Evolutionary conservation across 1,140 invertebrate species (phyloP), one percentile per base, ranked within the genome.

Genomic region (Dendroctonus valens): DNA sequence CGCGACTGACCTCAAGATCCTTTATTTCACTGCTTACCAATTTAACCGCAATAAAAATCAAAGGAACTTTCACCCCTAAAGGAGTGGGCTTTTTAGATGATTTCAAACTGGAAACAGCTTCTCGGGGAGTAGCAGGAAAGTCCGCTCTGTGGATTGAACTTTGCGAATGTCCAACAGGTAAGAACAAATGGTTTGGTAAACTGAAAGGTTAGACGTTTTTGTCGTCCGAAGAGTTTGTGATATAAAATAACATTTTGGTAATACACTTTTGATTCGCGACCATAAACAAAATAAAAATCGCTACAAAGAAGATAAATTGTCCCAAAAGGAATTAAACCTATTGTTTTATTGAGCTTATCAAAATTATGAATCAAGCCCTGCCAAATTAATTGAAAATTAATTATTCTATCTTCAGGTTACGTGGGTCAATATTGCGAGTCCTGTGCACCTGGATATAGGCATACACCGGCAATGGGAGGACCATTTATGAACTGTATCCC

Each of bases 391-490:
- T n/a, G n/a, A n/a, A n/a, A n/a, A n/a, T n/a, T n/a, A n/a, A n/a
- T n/a, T n/a, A n/a, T n/a, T n/a, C n/a, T n/a, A n/a, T n/a, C 71
- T 71, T 15, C 50, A 75, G 76, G 94, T 0, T 98, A 98, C 73
- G 85, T 92, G 0, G 90, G 97, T 0, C 94, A 98, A 79, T 97
- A 94, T 79, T 99, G 97, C 76, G 97, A 99, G 80, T 96, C 94
- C 0, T 99, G 97, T 77, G 91, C 91, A 0, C 91, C 94, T 0
- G 95, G 95, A 0, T 99, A 89, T 73, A 87, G 94, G 44, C 93
- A 98, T 72, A 91, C 92, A 69, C 92, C 93, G 0, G 86, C 92
- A 0, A 88, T 90, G 69, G 94, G 94, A 7, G 96, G 96, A 8
- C 91, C 93, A 0, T 97, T 97, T 75, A 91, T 94, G 51, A 85